Base-by-base conservation (phyloP, 2,797 vertebrate species). In the Carapus acus region DNA sequence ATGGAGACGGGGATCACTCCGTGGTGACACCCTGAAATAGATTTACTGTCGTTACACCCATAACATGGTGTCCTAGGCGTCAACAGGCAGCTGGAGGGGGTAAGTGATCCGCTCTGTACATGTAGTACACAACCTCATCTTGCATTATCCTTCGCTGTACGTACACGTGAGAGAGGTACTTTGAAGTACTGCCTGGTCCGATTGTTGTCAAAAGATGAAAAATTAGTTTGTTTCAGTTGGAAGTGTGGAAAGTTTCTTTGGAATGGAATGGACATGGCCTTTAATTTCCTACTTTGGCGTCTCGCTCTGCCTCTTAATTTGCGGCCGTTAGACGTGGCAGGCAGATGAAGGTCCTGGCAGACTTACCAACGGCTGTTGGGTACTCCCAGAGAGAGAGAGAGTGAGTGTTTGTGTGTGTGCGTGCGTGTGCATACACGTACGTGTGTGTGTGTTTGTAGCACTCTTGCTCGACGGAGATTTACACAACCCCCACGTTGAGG, bases 21-120 rank as follows among this genome's bases (percentile, higher is more conserved):
- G 81, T 71, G 67, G 29, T 73, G 79, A 83, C 59, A 81, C 69
- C 65, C 74, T 62, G 76, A 82, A 78, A 87, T 78, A 77, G 73
- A 79, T 77, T 77, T 65, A 62, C 67, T n/a, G 27, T 41, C 43
- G 42, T 31, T 43, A 54, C 41, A 36, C 34, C 39, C 15, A 48
- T n/a, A 29, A 54, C 17, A 29, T 43, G 4, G 24, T 27, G 18
- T 31, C 52, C 22, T 11, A 51, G 50, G 29, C n/a, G n/a, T n/a
- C n/a, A n/a, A n/a, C 31, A 37, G 1, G 42, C 36, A 23, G 43
- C 43, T 46, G 43, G 22, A 19, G 33, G 33, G 14, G 39, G 62
- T 49, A 33, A 46, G 52, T 54, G 22, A 27, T 4, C 4, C 24
- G 9, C 24, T 9, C 4, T n/a, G n/a, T n/a, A n/a, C n/a, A n/a